Conservation (phyloP, 2,888 invertebrate species). For the Lobophora halterata region DNA sequence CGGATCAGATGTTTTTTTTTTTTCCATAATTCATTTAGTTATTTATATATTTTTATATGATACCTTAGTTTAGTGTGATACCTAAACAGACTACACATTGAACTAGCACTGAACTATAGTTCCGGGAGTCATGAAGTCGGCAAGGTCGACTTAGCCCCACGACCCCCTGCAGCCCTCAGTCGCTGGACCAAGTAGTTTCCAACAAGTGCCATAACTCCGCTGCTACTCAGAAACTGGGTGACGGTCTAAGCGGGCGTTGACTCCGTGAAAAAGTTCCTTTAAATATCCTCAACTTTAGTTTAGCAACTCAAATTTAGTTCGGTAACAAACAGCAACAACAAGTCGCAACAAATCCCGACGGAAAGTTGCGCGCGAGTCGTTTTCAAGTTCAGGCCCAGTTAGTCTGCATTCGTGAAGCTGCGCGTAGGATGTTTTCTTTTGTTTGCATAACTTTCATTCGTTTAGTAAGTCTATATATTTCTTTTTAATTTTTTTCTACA, state of each 20-base stretch:
- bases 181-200: constrained; percentile 73
- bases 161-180: constrained; percentile 75
- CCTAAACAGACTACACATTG: constrained; percentile 36
- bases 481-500: no score
- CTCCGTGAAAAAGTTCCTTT: constrained; percentile 81
- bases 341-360: constrained; percentile 72
- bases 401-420: constrained; percentile 28
- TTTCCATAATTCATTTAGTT: no score
- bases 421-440: no score
- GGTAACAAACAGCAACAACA: constrained; percentile 78
- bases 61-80: no score
- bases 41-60: no score
- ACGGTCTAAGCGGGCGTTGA: constrained; percentile 77
- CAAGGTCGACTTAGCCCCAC: constrained; percentile 78
- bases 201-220: constrained; percentile 81
- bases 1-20: no score
- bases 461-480: no score
- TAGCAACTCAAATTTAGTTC: constrained; percentile 80
- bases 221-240: constrained; percentile 79
- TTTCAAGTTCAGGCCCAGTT: constrained; percentile 67
- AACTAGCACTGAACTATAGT: constrained; percentile 47
- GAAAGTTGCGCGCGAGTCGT: constrained; percentile 78
- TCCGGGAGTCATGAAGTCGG: constrained; percentile 60
- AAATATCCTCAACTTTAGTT: constrained; percentile 80
- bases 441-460: no score